These are phyloP conservation scores for Halichoerus grypus DNA, from an alignment of 2,113 vertebrate species.

Conservation along the genomic window DNA sequence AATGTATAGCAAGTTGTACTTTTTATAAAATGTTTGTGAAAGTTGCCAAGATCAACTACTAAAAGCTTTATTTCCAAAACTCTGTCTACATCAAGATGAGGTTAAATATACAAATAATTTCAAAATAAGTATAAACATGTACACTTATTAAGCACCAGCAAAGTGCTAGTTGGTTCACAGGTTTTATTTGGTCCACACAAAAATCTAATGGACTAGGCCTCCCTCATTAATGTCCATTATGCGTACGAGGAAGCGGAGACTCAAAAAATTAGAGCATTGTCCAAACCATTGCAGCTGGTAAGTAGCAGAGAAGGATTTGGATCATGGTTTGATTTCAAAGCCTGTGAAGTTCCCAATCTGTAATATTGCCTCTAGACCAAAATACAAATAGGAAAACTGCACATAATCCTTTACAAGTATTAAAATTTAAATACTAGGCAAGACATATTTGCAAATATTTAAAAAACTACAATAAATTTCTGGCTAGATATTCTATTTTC, in stretches of 20 bases:
- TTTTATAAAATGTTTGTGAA: neutral
- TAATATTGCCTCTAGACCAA: neutral
- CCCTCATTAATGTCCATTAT: neutral
- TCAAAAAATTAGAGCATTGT: neutral
- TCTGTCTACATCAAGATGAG: neutral
- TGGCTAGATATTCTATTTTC: neutral
- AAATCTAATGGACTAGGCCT: neutral
- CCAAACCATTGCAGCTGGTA: neutral
- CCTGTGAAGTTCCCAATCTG: neutral
- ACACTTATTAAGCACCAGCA: neutral
- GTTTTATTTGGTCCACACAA: neutral
- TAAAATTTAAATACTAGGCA: neutral
- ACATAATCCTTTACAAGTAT: neutral
- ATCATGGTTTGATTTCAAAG: neutral
- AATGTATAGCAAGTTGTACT: neutral
- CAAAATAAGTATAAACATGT: neutral
- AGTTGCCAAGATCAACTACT: neutral
- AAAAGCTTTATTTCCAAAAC: neutral
- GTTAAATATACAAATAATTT: neutral
- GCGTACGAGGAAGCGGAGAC: neutral
- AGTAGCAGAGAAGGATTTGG: neutral
- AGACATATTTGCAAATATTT: neutral
- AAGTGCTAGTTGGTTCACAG: neutral
- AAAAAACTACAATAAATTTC: neutral
- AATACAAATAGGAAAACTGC: neutral